Percentiles rank a stretch among this genome's conserved stretches.
Conservation (phyloP, 2,888 invertebrate genomes). For the Cryptophagus acutangulus region DNA sequence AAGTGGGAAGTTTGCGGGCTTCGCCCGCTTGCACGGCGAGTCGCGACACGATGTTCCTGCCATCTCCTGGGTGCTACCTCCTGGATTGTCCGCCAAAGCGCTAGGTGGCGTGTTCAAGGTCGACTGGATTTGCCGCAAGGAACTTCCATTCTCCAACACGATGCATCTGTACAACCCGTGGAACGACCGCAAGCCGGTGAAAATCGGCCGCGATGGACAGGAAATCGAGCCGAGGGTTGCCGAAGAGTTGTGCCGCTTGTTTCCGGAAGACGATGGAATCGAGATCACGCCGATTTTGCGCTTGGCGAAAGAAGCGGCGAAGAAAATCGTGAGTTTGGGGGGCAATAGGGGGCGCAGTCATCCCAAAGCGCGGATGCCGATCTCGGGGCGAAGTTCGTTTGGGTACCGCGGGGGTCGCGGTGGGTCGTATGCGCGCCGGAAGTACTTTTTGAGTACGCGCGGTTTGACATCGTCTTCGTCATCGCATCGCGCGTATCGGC, state of each 20-base stretch:
- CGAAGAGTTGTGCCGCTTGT: slow-evolving; percentile 87
- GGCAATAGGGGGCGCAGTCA: slow-evolving; percentile 49
- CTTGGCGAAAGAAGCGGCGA: slow-evolving; percentile 79
- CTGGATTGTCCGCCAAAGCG: slow-evolving; percentile 86
- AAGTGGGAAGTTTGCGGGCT: slow-evolving; percentile 93
- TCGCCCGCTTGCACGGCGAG: slow-evolving; percentile 84
- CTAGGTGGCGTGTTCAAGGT: slow-evolving; percentile 94
- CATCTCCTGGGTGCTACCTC: slow-evolving; percentile 91
- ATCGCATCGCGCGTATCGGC: too few species aligned
- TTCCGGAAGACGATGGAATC: slow-evolving; percentile 87
- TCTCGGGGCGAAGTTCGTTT: slow-evolving; percentile 49
- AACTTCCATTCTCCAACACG: slow-evolving; percentile 87
- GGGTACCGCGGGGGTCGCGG: slow-evolving; percentile 54
- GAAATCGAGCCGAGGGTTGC: slow-evolving; percentile 96
- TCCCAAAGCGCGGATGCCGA: slow-evolving; percentile 47
- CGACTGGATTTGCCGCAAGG: slow-evolving; percentile 95
- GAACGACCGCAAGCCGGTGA: slow-evolving; percentile 98
- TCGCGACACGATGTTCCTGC: slow-evolving; percentile 86
- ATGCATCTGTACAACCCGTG: slow-evolving; percentile 93
- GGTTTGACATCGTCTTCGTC: slow-evolving; percentile 54
- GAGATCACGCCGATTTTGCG: slow-evolving; percentile 84
- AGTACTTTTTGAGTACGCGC: slow-evolving; percentile 61
- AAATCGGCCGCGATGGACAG: slow-evolving; percentile 98
- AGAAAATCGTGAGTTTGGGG: slow-evolving; percentile 49
- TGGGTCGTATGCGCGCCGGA: slow-evolving; percentile 54